Evolutionary conservation across 1,140 invertebrate genomes (phyloP), one percentile per base, ranked within the genome.

Genomic region (Ostrea edulis): DNA sequence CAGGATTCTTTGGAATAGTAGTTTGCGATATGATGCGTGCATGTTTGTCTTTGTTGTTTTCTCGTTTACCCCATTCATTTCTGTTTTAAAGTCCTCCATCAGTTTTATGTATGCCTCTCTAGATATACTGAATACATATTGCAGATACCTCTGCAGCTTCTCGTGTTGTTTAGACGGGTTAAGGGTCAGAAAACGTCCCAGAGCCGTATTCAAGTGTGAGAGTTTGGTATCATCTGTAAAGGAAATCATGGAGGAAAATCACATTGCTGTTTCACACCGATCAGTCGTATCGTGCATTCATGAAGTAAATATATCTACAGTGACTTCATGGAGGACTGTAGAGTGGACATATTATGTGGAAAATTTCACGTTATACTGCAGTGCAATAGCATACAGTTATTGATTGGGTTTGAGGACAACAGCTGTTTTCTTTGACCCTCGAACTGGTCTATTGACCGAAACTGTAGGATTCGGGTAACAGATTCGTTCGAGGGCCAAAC

Each of bases 1-100:
- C 11, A 89, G 55, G 12, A 89, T 89, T 14, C 65, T 89, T n/a
- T 85, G 83, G 77, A 84, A 89, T 14, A 89, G 52, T 53, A 89
- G 22, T 35, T 82, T 87, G 17, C 86, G 53, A n/a, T 87, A 89
- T 20, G 85, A 82, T 51, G 62, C 20, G 25, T 87, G 85, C n/a
- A 44, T 77, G 20, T 89, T 86, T 35, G 65, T 82, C 55, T 84
- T 84, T 25, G 53, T 20, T 55, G 68, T 55, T 1, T n/a, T 68
- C 20, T 55, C 35, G n/a, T 83, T 65, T 54, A 65, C 53, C 44
- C 65, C 17, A 8, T 87, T 55, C 82, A 71, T 51, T 58, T 82
- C 22, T 55, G 65, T 68, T 84, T 85, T 87, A 81, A 83, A 83
- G 17, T 53, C 86, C 8, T 55, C n/a, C 81, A 87, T 87, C 25